phyloP scores from a whole-genome alignment of 1,140 invertebrate genomes.

The Cyphomyrmex costatus region DNA sequence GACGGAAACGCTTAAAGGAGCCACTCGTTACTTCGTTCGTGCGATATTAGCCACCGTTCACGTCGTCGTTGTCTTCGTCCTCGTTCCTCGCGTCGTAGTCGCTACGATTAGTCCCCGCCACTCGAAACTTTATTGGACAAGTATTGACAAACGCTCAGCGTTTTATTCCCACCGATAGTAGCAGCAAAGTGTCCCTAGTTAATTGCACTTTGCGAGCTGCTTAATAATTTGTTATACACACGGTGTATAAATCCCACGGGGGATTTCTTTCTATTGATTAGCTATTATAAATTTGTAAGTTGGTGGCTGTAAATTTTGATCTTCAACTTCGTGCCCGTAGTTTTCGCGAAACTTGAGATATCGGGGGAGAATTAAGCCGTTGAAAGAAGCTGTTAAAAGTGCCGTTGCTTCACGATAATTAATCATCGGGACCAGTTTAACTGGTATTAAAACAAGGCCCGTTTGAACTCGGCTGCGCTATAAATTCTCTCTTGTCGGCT shows the following conservation, averaged over 20 bases:
- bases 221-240: conserved; percentile 49
- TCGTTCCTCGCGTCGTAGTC: background rate
- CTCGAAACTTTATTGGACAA: conserved; percentile 53
- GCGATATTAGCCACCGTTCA: conserved; percentile 69
- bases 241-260: background rate
- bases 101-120: conserved; percentile 41
- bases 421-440: conserved; percentile 35
- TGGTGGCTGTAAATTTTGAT: conserved; percentile 3
- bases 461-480: conserved; percentile 35
- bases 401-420: conserved; percentile 39
- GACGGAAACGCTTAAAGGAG: conserved; percentile 79
- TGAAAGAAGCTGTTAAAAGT: conserved; percentile 57
- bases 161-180: conserved; percentile 38
- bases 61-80: conserved; percentile 31
- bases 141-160: conserved; percentile 36
- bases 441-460: conserved; percentile 37
- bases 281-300: background rate
- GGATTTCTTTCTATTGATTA: conserved; percentile 21
- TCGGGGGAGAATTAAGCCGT: conserved; percentile 42
- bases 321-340: background rate
- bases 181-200: background rate
- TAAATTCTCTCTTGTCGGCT: conserved; percentile 10
- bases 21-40: conserved; percentile 81
- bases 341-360: conserved; percentile 8
- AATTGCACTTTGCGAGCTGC: conserved; percentile 26